These are phyloP conservation scores for Thalassophryne amazonica DNA, from an alignment of 2,797 vertebrate species.

Conservation along the genomic window DNA sequence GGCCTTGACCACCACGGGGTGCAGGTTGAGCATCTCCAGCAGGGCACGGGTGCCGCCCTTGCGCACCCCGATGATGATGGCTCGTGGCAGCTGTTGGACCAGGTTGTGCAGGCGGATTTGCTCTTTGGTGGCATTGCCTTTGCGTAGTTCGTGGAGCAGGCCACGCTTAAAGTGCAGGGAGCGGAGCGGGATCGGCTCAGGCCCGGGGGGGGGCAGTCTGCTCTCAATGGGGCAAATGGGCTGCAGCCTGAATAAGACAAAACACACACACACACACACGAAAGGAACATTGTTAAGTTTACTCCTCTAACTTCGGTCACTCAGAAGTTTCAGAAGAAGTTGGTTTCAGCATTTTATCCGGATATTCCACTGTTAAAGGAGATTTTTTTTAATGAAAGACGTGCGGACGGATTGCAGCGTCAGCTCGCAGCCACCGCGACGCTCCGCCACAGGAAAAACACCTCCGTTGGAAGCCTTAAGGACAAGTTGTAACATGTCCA, in stretches of 20 bases:
- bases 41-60: conserved; percentile 94
- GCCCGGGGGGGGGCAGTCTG: conserved; percentile 73
- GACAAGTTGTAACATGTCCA: too few species aligned
- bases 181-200: conserved; percentile 84
- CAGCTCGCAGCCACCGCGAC: too few species aligned
- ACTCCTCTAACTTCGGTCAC: too few species aligned
- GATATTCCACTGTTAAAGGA: too few species aligned
- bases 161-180: conserved; percentile 88
- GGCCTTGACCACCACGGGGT: conserved; percentile 93
- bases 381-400: too few species aligned
- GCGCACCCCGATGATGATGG: conserved; percentile 94
- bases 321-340: too few species aligned
- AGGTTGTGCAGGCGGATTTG: conserved; percentile 86
- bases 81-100: conserved; percentile 91
- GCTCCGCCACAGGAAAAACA: too few species aligned
- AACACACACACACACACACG: neutral
- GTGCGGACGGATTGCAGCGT: too few species aligned
- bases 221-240: conserved; percentile 88
- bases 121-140: conserved; percentile 86
- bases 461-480: too few species aligned
- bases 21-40: conserved; percentile 95
- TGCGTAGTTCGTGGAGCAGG: conserved; percentile 85
- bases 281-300: neutral
- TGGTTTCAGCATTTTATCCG: too few species aligned
- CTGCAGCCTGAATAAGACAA: conserved; percentile 80